These are phyloP conservation scores for Phylloscopus trochiloides DNA, from an alignment of 2,113 vertebrate genomes.

Conservation along the genomic window DNA sequence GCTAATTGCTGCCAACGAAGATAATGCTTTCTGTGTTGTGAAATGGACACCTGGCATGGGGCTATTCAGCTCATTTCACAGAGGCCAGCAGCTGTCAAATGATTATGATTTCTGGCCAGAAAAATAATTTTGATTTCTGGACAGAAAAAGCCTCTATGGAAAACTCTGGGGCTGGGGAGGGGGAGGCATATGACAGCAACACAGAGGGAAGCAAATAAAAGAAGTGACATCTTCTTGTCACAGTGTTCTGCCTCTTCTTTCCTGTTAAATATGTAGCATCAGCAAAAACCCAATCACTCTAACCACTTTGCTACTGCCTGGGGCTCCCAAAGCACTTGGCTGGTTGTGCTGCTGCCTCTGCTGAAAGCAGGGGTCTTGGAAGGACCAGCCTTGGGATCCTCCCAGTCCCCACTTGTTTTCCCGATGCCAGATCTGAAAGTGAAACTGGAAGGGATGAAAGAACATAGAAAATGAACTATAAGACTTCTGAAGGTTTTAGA, in stretches of 20 bases:
- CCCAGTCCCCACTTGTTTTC: background rate
- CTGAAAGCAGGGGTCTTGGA: background rate
- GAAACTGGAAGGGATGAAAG: background rate
- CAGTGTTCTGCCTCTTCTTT: background rate
- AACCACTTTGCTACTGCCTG: background rate
- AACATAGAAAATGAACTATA: background rate
- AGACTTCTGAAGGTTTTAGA: background rate
- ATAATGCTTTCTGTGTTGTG: background rate
- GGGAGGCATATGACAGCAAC: accelerated
- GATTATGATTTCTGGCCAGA: background rate
- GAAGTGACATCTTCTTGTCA: background rate
- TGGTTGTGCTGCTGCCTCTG: background rate
- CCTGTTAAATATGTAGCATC: background rate
- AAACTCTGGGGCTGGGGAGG: background rate
- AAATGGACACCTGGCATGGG: constrained; percentile 27
- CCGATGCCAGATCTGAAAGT: background rate
- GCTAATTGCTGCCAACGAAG: background rate
- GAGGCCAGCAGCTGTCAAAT: background rate
- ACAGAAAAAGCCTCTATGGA: background rate
- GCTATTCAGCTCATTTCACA: background rate
- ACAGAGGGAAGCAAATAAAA: background rate
- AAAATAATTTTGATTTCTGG: background rate
- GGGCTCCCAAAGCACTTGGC: background rate
- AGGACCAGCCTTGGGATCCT: background rate
- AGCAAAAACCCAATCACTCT: background rate